phyloP scores from a whole-genome alignment of 2,113 vertebrate species.

The Phylloscopus trochiloides region DNA sequence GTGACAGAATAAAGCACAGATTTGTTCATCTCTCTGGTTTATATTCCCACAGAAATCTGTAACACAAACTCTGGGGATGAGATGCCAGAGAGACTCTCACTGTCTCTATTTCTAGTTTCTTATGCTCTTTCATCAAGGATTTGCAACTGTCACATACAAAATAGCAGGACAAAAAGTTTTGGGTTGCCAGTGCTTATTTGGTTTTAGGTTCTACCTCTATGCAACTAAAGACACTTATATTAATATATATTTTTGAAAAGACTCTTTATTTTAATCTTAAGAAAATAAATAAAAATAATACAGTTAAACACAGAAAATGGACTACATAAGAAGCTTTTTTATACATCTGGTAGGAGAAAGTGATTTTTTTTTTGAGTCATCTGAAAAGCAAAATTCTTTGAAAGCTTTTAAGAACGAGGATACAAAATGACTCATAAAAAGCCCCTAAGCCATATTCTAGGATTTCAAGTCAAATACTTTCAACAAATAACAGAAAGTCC shows the following conservation, averaged over 20 bases:
- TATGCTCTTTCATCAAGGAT: background rate
- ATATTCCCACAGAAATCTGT: background rate
- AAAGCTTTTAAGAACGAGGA: background rate
- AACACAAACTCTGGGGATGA: background rate
- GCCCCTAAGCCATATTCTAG: background rate
- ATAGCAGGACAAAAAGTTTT: background rate
- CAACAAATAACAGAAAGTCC: background rate
- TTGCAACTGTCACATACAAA: background rate
- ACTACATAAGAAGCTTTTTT: background rate
- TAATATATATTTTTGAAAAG: background rate
- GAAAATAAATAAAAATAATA: background rate
- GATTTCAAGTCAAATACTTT: background rate
- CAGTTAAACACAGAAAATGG: background rate
- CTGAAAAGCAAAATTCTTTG: background rate
- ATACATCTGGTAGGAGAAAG: background rate
- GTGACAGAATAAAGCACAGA: background rate
- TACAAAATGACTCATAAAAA: background rate
- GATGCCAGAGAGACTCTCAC: background rate
- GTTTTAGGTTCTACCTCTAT: background rate
- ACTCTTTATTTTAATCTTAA: background rate
- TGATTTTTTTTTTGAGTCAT: background rate
- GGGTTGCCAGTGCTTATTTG: background rate
- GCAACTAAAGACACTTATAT: background rate
- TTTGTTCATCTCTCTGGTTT: background rate
- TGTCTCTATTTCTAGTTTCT: background rate